Base-by-base conservation (phyloP, 2,113 vertebrate species). In the Campylomormyrus tamandua region DNA sequence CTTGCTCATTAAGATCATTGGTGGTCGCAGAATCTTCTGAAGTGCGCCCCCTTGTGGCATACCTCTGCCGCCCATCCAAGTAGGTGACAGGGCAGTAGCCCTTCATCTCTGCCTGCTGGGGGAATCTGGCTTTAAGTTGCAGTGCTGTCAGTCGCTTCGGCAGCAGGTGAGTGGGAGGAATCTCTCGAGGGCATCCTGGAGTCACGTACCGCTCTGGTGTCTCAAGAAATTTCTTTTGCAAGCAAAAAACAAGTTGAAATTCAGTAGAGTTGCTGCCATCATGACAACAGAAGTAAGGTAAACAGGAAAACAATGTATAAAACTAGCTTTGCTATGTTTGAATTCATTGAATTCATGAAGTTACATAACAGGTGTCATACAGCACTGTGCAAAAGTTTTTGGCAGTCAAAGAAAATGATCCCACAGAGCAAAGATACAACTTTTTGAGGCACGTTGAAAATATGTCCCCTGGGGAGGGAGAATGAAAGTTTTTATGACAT, bases 41-140 rank as follows among this genome's bases (percentile, higher is more conserved):
- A n/a, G 88, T 53, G 49, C 21, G 49, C 13, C 19, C 10, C 45
- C 74, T 52, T 27, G n/a, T 42, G 48, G 9, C 46, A 0, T 96
- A 97, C 98, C 97, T 98, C 91, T 96, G 95, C 21, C 97, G 96
- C 87, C 98, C 98, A 49, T 99, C 97, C 90, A 96, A 91, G 89
- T 97, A 99, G 83, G 97, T 97, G 91, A 99, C 97, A 3, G 98
- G 96, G 90, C 98, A 99, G 93, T 97, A 98, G 77, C 98, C 97
- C 89, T 96, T 96, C 95, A 99, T 95, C 93, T 99, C 97, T 17
- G 95, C 95, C 77, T 95, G 96, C 90, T 93, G 91, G 62, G 97
- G 98, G 92, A 97, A 97, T 74, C 90, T 95, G 58, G 94, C 94
- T 92, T 96, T 98, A 90, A 98, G 95, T 92, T 97, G 95, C 80